Evolutionary conservation across 2,888 invertebrate species (phyloP), one percentile per base, ranked within the genome.

Genomic region (Scaeva pyrastri): DNA sequence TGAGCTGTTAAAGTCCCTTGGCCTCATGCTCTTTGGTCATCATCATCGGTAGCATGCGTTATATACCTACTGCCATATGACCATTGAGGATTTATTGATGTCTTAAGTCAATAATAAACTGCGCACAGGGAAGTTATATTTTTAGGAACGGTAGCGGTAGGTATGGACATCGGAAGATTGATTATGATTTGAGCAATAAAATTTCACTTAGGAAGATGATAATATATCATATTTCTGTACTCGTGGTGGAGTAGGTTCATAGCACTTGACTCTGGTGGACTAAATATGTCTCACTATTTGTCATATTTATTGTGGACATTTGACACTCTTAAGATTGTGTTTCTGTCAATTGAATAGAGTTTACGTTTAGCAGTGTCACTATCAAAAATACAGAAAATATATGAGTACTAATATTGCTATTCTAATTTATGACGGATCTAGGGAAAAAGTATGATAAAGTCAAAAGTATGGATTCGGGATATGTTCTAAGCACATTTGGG

Each of bases 1-100:
- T 23, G 2, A 16, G 62, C 58, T 7, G 21, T 12, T 21, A 19
- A 21, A 39, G 21, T 14, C 60, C 31, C 31, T 56, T 56, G 31
- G 56, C 56, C 31, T 56, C 56, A 56, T 56, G 16, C 31, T 31
- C 31, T n/a, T n/a, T 31, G 31, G 31, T 8, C 31, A 31, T 8
- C 31, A 14, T 43, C n/a, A 31, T 50, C 3, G 50, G 60, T 41
- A 39, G 60, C 39, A 60, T 60, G 21, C 39, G 31, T 8, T 31
- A 31, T 39, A 39, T 21, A 1, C 8, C 23, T 52, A 31, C 2
- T 7, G 31, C 31, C 31, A 31, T 31, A 50, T 60, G 60, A 23
- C 60, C 60, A 60, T 60, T 41, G 60, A 21, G 7, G 21, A 60
- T 60, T 60, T 60, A 60, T 60, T 41, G 60, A 60, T 60, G 12